Base-by-base conservation (phyloP, 2,888 invertebrate genomes). In the Eledone cirrhosa region DNA sequence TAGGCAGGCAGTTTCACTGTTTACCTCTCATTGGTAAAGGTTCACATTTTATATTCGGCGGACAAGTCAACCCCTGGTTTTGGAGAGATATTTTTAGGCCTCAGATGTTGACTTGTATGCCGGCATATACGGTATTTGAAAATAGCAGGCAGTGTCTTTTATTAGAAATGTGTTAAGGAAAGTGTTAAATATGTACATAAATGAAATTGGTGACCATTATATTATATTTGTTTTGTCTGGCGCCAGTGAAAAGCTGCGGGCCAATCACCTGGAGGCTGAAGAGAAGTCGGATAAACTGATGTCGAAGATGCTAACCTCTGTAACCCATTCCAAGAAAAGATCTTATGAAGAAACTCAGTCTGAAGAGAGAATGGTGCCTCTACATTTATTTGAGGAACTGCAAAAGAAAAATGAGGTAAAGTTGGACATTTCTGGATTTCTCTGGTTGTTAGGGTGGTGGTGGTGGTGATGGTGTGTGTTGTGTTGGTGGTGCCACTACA, bases 251-350 rank as follows among this genome's bases (percentile, higher is more conserved):
- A 81, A 82, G 22, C 78, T 86, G 16, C 76, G 82, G 8, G 81
- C 84, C 74, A 80, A 84, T 22, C 84, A 84, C 72, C 81, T 83
- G 69, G 78, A 81, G 41, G 85, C 84, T 7, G 87, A 86, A 67
- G 88, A 88, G 59, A 77, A 81, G 77, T 83, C 84, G 27, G 87
- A 89, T 74, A 84, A 84, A 75, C 81, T 85, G 22, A 82, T 88
- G 14, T 82, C 86, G 79, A 81, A 86, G 63, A 79, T 86, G 19
- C 83, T 85, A 80, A 83, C 84, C 41, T 83, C 85, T 2, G 81
- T 85, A 67, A 82, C 82, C 31, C 78, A 79, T 0, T 77, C 74
- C 27, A 77, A 80, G 48, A 83, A 82, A 31, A 78, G 81, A 2
- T 65, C 77, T 13, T 77, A 81, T 2, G 53, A 74, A 53, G 80